Conservation (phyloP, 2,113 vertebrate species). For the Oxyruncus cristatus region DNA sequence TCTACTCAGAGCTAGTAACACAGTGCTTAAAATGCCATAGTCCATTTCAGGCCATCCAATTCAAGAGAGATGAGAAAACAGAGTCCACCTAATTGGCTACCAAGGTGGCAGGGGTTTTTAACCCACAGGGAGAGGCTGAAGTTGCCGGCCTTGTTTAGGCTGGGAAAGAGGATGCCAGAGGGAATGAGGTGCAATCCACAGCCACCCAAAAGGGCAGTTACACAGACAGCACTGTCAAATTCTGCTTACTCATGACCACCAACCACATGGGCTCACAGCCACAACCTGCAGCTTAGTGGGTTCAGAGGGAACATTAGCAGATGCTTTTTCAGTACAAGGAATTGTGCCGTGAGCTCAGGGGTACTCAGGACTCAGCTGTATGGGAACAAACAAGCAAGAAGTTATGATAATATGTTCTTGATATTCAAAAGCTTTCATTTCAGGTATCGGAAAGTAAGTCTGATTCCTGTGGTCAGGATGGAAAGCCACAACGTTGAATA, state of each 20-base stretch:
- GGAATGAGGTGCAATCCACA: background rate
- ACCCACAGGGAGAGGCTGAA: background rate
- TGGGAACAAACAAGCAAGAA: background rate
- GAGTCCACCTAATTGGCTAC: background rate
- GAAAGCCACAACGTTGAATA: background rate
- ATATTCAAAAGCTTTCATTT: background rate
- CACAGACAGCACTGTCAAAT: accelerated
- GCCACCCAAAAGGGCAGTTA: background rate
- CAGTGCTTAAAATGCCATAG: background rate
- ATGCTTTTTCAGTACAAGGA: background rate
- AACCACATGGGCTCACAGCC: background rate
- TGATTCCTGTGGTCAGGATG: background rate
- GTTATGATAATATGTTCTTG: background rate
- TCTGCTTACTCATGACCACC: too few relatives aligned
- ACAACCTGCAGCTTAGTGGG: background rate
- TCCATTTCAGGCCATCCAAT: background rate
- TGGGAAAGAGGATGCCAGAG: background rate
- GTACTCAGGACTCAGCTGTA: background rate
- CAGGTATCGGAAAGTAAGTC: background rate
- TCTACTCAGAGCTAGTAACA: background rate
- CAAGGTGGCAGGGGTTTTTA: background rate
- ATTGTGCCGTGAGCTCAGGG: background rate
- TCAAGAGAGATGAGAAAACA: background rate
- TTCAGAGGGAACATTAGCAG: background rate
- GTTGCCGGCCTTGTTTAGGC: background rate